Base-by-base conservation (phyloP, 2,888 invertebrate genomes). In the Yponomeuta malinellus region DNA sequence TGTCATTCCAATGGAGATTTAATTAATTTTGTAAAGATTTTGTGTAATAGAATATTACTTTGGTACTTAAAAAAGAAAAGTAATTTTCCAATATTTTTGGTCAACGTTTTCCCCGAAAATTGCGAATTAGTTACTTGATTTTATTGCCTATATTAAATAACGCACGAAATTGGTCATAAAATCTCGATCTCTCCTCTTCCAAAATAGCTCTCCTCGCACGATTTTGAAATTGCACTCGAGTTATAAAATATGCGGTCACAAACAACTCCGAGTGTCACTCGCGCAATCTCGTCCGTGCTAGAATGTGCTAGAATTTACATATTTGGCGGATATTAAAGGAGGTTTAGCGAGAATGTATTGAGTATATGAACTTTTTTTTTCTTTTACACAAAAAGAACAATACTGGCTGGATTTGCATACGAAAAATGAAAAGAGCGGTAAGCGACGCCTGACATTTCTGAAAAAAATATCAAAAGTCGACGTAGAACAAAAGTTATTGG, bases 221-320 rank as follows among this genome's bases (percentile, higher is more conserved):
- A 4, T 52, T 52, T 52, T 52, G 52, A 52, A 52, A 52, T 52
- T 52, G 52, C 52, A 10, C 52, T 52, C 52, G 52, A 52, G 12
- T 52, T 52, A 10, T 52, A 52, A 52, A 52, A 52, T 52, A 52
- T 52, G 52, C 52, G 52, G 52, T 15, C 52, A 12, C 52, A 52
- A 52, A 52, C 52, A 10, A 52, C 15, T 52, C 52, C 52, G 15
- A 15, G 15, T 15, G 52, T 52, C 52, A 52, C 52, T 52, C 15
- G 52, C 52, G 52, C 52, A 52, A 52, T 52, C 52, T 15, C 52
- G 52, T 15, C 52, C 52, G 10, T 52, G 12, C 52, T 52, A 52
- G 52, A 52, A 52, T 52, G 52, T 52, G 52, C 52, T 52, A 52
- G 52, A 52, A 52, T 52, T 52, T 52, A 52, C 52, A 52, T 52